These are phyloP conservation scores for Morpho helenor DNA, from an alignment of 2,888 invertebrate genomes.

Conservation along the genomic window DNA sequence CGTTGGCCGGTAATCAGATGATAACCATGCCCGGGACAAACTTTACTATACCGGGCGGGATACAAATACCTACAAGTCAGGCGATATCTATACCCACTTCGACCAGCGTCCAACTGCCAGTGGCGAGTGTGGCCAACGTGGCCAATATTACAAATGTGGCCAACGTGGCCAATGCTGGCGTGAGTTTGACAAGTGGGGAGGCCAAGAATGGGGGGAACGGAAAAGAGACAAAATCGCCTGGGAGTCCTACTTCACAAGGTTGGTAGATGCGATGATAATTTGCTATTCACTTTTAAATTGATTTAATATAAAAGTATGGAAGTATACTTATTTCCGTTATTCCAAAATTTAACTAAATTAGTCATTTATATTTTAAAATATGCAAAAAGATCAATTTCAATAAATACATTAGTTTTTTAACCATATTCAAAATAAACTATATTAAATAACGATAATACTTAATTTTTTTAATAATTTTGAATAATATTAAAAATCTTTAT, in stretches of 20 bases:
- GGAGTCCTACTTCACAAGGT: constrained; percentile 52
- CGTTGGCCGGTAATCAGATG: constrained; percentile 66
- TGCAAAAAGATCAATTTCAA: too few species aligned
- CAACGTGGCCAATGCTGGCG: constrained; percentile 66
- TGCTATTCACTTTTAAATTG: not conserved
- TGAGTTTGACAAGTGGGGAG: constrained; percentile 29
- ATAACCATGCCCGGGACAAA: constrained; percentile 79
- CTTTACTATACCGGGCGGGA: constrained; percentile 53
- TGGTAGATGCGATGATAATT: constrained; percentile 35
- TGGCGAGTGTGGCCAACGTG: constrained; percentile 37
- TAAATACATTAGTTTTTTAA: too few species aligned
- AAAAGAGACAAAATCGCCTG: constrained; percentile 26
- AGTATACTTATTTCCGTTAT: too few species aligned
- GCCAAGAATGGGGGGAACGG: constrained; percentile 70
- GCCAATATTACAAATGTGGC: constrained; percentile 60
- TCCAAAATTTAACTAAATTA: too few species aligned
- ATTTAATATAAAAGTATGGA: too few species aligned
- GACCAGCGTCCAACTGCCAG: constrained; percentile 38
- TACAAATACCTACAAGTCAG: constrained; percentile 42
- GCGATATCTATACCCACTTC: constrained; percentile 50
- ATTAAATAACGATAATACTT: too few species aligned
- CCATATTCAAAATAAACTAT: too few species aligned
- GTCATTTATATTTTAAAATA: too few species aligned
- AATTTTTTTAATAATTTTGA: too few species aligned
- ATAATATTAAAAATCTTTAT: too few species aligned